Evolutionary conservation across 2,113 vertebrate species (phyloP).

Genomic region (Vulpes vulpes): DNA sequence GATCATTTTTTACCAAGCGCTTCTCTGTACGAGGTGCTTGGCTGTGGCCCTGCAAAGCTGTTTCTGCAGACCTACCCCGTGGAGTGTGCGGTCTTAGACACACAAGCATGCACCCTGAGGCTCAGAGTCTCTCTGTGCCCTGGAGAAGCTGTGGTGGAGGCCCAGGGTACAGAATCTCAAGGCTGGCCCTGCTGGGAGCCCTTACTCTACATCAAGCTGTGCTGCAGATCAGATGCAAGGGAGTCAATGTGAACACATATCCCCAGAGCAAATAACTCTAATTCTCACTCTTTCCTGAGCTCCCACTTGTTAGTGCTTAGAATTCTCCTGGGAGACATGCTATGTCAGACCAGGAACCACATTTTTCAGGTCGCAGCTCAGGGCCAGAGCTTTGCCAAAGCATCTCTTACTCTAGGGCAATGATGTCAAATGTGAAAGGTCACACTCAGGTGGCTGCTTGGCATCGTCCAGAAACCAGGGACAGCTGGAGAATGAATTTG

Average conservation of each 20-base stretch:
- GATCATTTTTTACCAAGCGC: neutral
- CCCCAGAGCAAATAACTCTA: constrained; percentile 64
- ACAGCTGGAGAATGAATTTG: neutral
- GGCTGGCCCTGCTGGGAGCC: neutral
- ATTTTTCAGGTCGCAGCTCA: constrained; percentile 39
- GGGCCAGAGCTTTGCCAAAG: neutral
- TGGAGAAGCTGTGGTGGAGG: neutral
- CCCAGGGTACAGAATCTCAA: neutral
- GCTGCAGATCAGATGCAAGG: neutral
- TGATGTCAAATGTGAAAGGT: constrained; percentile 57
- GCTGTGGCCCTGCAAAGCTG: neutral
- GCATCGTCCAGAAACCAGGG: neutral
- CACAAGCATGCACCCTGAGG: neutral
- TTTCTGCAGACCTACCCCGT: neutral
- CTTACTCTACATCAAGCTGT: neutral
- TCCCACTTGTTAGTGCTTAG: neutral
- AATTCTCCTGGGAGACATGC: neutral
- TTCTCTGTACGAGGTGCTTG: neutral
- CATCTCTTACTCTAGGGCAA: constrained; percentile 16
- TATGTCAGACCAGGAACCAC: neutral
- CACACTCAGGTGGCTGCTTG: neutral
- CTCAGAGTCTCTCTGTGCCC: neutral
- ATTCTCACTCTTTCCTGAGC: constrained; percentile 22
- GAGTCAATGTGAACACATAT: constrained; percentile 6
- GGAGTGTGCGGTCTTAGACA: neutral